A percentile compares a stretch with the other conserved stretches of the same genome.
These are phyloP conservation scores for Hydroisotoma schaefferi DNA, from an alignment of 2,888 invertebrate species.

Conservation along the genomic window DNA sequence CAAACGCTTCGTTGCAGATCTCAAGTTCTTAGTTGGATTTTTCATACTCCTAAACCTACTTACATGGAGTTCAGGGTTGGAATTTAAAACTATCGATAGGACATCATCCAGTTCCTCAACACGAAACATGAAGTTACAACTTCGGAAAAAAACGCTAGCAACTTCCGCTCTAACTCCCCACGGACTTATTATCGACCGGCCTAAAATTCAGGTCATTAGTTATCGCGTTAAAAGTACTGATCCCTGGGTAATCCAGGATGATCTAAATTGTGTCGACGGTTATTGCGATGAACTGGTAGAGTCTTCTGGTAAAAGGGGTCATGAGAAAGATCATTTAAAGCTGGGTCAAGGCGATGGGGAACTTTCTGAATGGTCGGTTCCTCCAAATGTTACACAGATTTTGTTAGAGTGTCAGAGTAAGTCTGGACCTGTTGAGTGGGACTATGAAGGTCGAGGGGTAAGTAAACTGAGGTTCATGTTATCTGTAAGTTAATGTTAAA, in stretches of 20 bases:
- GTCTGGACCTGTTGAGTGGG: slow-evolving; percentile 36
- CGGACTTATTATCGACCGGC: slow-evolving; percentile 27
- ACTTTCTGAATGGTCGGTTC: slow-evolving; percentile 30
- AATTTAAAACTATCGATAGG: background rate
- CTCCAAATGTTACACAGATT: slow-evolving; percentile 37
- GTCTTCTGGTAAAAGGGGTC: slow-evolving; percentile 12
- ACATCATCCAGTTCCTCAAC: too few species aligned
- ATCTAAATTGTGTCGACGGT: slow-evolving; percentile 24
- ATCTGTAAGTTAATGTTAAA: too few species aligned
- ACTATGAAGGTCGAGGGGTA: slow-evolving; percentile 41
- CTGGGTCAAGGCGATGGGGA: slow-evolving; percentile 29
- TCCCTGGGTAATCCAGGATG: slow-evolving; percentile 27
- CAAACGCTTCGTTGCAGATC: background rate
- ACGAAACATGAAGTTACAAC: background rate
- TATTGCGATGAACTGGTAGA: slow-evolving; percentile 35
- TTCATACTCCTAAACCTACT: background rate
- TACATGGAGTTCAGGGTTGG: background rate
- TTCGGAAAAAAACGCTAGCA: background rate
- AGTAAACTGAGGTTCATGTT: background rate
- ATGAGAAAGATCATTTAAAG: slow-evolving; percentile 5
- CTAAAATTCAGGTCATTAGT: slow-evolving; percentile 28
- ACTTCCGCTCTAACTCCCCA: slow-evolving; percentile 9
- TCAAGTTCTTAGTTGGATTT: background rate
- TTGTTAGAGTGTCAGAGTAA: slow-evolving; percentile 34
- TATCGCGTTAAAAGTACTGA: slow-evolving; percentile 29